phyloP scores from a whole-genome alignment of 1,140 invertebrate species.

The Tetraneura akinire region DNA sequence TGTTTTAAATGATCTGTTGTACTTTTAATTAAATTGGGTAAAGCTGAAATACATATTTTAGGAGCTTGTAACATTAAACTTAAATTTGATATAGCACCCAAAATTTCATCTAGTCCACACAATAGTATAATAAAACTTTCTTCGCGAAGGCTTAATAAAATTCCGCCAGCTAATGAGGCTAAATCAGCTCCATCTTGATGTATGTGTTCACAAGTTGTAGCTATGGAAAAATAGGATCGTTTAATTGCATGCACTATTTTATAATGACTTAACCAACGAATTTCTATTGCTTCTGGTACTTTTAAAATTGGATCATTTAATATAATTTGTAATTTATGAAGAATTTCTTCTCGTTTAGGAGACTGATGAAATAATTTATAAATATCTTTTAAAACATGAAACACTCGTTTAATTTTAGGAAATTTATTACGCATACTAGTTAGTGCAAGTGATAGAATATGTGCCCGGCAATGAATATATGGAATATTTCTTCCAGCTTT shows the following conservation, averaged over 20 bases:
- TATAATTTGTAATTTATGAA: background rate
- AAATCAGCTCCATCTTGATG: conserved; percentile 19
- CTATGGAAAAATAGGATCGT: background rate
- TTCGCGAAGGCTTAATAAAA: conserved; percentile 17
- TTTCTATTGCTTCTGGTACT: conserved; percentile 10
- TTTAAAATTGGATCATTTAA: background rate
- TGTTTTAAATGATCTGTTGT: background rate
- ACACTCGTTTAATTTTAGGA: conserved; percentile 16
- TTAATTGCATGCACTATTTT: background rate
- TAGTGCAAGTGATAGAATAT: conserved; percentile 8
- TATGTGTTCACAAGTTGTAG: conserved; percentile 20
- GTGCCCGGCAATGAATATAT: background rate
- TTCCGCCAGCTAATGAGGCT: background rate
- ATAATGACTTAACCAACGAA: background rate
- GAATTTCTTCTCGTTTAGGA: conserved; percentile 7
- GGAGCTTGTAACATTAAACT: background rate
- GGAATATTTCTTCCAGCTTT: background rate
- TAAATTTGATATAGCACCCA: conserved; percentile 24
- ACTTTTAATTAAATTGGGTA: conserved; percentile 32
- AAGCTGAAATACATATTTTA: conserved; percentile 7
- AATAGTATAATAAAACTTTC: conserved; percentile 9
- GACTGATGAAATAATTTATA: conserved; percentile 11
- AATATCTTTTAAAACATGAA: conserved; percentile 22
- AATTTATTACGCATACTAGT: conserved; percentile 26
- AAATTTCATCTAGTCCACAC: conserved; percentile 16